Evolutionary conservation across 2,888 invertebrate species (phyloP), one percentile per base, ranked within the genome.

Genomic region (Helobdella robusta): DNA sequence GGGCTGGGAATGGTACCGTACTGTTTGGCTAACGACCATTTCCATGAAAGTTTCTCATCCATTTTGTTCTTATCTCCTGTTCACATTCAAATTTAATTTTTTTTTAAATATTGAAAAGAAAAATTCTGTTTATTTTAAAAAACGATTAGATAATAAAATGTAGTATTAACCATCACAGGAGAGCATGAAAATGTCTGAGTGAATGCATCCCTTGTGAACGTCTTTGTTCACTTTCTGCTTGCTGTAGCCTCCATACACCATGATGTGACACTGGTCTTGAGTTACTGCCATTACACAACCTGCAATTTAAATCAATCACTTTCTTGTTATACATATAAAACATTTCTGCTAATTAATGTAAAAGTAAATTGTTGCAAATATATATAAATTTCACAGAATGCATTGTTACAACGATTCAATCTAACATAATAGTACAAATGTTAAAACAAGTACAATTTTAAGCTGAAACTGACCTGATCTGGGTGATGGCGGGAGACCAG

Each of bases 231-330:
- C 75, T 73, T 82, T 84, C 67, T 86, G 85, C 75, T 87, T 87
- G 70, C 86, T 85, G 76, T 88, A 89, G 2, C 89, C 89, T 2
- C 89, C 89, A 81, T 86, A 87, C 59, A 89, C 78, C 1, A 87
- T 74, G 59, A 89, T 80, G 74, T 84, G 84, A 0, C 85, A 85
- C 74, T 71, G 70, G 50, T 77, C 76, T 18, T 72, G 73, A 2
- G 72, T 61, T 4, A 87, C 84, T 23, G 86, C 79, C 83, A 89
- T 84, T 61, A 87, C 84, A 75, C 89, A 91, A 0, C 87, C 91
- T 1, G 20, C 11, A 15, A 8, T 58, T 25, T 8, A 11, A 15
- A 28, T 58, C 15, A 11, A 58, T 25, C 30, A 23, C 11, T 58
- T 28, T 32, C 28, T 58, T 8, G 28, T 58, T n/a, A 52, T 52